Conservation (phyloP, 1,140 invertebrate species). For the Odontomachus brunneus region DNA sequence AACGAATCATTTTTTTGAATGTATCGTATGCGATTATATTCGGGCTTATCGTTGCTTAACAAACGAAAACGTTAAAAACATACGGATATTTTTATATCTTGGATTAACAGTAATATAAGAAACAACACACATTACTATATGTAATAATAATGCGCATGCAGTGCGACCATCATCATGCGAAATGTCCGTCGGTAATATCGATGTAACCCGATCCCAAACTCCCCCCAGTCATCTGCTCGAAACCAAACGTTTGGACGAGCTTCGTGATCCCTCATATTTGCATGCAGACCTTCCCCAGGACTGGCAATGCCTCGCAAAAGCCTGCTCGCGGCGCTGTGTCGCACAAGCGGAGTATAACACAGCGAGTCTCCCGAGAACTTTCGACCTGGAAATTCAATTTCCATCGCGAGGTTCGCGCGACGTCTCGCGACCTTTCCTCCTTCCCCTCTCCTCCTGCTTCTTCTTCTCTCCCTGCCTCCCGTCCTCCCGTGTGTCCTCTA, state of each 20-base stretch:
- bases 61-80: too few relatives aligned
- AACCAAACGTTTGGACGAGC: conserved; percentile 27
- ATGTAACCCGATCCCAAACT: too few relatives aligned
- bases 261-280: conserved; percentile 3
- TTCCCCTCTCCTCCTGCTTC: neutral
- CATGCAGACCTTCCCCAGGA: conserved; percentile 23
- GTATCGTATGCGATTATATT: too few relatives aligned
- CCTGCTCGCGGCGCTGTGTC: conserved; percentile 45
- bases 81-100: too few relatives aligned
- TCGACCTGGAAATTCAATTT: conserved; percentile 75
- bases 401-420: conserved; percentile 67
- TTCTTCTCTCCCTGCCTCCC: neutral
- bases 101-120: too few relatives aligned
- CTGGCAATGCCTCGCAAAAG: conserved; percentile 36
- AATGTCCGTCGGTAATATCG: neutral
- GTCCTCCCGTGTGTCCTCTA: neutral
- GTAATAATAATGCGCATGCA: too few relatives aligned
- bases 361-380: conserved; percentile 72
- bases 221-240: conserved; percentile 1
- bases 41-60: too few relatives aligned
- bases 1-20: too few relatives aligned
- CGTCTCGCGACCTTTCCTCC: conserved; percentile 54
- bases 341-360: conserved; percentile 55
- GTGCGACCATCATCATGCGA: neutral
- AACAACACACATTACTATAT: too few relatives aligned